A percentile compares a stretch with the other conserved stretches of the same genome.
Conservation (phyloP, 2,888 invertebrate genomes). For the Sphaerophoria taeniata region DNA sequence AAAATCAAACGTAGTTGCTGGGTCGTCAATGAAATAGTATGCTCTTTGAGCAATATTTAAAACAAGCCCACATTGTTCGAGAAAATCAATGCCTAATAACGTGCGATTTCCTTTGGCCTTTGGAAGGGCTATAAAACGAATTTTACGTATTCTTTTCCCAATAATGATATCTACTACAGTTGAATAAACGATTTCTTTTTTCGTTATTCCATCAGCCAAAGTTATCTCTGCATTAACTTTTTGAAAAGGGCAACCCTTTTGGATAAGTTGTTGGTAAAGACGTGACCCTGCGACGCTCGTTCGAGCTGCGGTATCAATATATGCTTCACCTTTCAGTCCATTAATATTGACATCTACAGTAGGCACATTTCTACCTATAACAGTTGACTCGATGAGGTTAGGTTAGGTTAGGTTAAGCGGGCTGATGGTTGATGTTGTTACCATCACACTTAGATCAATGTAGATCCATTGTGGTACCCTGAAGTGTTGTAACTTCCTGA, state of each 20-base stretch:
- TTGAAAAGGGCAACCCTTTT: conserved; percentile 3
- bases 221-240: conserved; percentile 1
- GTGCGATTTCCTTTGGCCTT: conserved; percentile 10
- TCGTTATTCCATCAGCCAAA: conserved; percentile 3
- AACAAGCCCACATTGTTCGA: not conserved
- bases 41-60: conserved; percentile 6
- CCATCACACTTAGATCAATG: too few relatives aligned
- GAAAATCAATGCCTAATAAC: conserved; percentile 1
- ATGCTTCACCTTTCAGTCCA: conserved; percentile 12
- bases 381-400: conserved; percentile 7
- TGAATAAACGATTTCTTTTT: conserved; percentile 9
- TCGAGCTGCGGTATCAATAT: conserved; percentile 13
- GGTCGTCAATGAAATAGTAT: conserved; percentile 16
- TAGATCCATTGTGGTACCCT: too few relatives aligned
- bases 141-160: conserved; percentile 6
- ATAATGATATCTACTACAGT: conserved; percentile 10
- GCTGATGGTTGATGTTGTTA: too few relatives aligned
- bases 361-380: conserved; percentile 30
- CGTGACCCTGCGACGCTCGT: not conserved
- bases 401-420: too few relatives aligned
- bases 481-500: too few relatives aligned
- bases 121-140: conserved; percentile 9
- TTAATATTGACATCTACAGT: conserved; percentile 31
- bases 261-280: conserved; percentile 5
- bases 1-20: conserved; percentile 14